These are phyloP conservation scores for Thryonomys swinderianus DNA, from an alignment of 2,113 vertebrate genomes.

Conservation along the genomic window DNA sequence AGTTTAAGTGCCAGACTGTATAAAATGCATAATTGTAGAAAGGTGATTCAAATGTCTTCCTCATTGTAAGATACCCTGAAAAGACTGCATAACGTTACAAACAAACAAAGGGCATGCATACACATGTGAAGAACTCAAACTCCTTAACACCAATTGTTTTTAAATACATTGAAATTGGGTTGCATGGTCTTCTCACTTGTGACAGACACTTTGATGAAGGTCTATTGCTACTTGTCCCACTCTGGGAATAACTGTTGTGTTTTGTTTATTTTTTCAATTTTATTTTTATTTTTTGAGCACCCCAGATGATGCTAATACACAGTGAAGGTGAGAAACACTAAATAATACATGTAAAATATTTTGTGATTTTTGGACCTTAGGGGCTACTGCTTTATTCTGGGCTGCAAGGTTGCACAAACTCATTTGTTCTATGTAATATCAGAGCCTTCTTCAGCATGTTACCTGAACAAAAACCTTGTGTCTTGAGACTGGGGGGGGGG, in stretches of 20 bases:
- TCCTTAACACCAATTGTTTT: not conserved
- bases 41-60: not conserved
- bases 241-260: not conserved
- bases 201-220: not conserved
- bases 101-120: not conserved
- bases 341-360: not conserved
- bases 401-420: not conserved
- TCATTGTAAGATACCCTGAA: not conserved
- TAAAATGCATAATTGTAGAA: not conserved
- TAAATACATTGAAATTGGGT: not conserved
- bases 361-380: constrained; percentile 14
- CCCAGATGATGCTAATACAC: not conserved
- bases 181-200: not conserved
- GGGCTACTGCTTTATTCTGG: not conserved
- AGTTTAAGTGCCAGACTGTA: not conserved
- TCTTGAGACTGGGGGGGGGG: not conserved
- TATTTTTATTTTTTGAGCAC: not conserved
- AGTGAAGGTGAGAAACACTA: not conserved
- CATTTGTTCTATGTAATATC: not conserved
- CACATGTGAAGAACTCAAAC: not conserved
- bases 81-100: not conserved
- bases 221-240: not conserved
- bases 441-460: not conserved
- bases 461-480: not conserved
- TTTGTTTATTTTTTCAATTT: not conserved